Percentiles rank a stretch among this genome's conserved stretches.
Conservation (phyloP, 2,797 vertebrate species). For the Enteromius fasciolatus region DNA sequence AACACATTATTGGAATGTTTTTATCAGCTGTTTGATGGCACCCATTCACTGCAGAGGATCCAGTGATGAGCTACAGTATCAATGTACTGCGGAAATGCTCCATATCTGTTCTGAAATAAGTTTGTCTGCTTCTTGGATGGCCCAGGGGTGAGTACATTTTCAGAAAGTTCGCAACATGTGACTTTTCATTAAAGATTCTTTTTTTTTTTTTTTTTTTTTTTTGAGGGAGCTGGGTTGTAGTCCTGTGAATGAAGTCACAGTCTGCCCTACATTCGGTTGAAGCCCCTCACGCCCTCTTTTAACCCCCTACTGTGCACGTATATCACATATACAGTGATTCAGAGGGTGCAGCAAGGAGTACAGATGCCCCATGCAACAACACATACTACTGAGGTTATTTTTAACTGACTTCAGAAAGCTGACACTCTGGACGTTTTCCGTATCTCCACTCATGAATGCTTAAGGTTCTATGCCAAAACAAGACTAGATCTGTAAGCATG, state of each 20-base stretch:
- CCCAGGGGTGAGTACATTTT: background rate
- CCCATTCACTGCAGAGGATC: background rate
- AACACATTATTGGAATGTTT: background rate
- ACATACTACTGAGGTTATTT: conserved; percentile 41
- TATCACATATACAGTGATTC: conserved; percentile 19
- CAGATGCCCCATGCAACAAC: conserved; percentile 23
- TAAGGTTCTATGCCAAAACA: conserved; percentile 20
- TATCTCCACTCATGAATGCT: conserved; percentile 26
- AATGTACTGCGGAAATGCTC: background rate
- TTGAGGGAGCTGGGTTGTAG: background rate
- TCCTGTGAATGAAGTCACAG: conserved; percentile 14
- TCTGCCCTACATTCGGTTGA: background rate
- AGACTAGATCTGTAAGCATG: conserved; percentile 10
- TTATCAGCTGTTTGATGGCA: background rate
- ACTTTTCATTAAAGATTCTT: background rate
- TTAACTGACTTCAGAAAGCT: conserved; percentile 44
- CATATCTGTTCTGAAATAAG: background rate
- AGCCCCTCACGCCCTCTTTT: background rate
- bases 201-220: background rate
- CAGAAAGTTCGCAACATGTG: background rate
- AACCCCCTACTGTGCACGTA: background rate
- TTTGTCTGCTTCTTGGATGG: background rate
- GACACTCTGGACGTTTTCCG: conserved; percentile 36
- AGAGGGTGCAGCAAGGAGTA: background rate
- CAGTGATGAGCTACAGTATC: background rate